phyloP scores from a whole-genome alignment of 2,113 vertebrate species.

The Empidonax traillii region DNA sequence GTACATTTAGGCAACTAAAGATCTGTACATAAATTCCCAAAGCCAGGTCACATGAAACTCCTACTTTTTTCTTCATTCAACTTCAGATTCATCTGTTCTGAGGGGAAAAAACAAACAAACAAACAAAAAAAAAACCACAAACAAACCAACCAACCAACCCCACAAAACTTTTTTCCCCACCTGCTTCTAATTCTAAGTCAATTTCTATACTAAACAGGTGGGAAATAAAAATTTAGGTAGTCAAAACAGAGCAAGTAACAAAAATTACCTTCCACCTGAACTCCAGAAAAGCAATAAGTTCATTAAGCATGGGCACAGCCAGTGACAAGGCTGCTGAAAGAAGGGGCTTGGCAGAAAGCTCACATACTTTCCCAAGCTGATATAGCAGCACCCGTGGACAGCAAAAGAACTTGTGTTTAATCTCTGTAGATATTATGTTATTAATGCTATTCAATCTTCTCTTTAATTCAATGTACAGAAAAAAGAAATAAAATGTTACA shows the following conservation, averaged over 20 bases:
- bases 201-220: background rate
- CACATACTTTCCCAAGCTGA: background rate
- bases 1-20: background rate
- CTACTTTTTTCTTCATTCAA: background rate
- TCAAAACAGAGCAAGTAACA: background rate
- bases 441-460: background rate
- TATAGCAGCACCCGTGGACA: background rate
- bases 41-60: background rate
- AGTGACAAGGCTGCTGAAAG: background rate
- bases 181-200: background rate
- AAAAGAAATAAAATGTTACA: background rate
- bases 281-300: background rate
- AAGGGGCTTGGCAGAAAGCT: background rate
- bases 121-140: rapidly evolving
- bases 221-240: background rate
- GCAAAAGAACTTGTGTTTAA: background rate
- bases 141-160: too few species aligned
- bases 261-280: background rate
- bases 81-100: background rate
- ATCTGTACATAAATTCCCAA: background rate
- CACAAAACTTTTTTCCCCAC: background rate
- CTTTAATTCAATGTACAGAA: background rate
- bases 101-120: too few species aligned
- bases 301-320: background rate
- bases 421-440: background rate